Evolutionary conservation across 2,888 invertebrate genomes (phyloP), one percentile per base, ranked within the genome.

Genomic region (Chydorus sphaericus): DNA sequence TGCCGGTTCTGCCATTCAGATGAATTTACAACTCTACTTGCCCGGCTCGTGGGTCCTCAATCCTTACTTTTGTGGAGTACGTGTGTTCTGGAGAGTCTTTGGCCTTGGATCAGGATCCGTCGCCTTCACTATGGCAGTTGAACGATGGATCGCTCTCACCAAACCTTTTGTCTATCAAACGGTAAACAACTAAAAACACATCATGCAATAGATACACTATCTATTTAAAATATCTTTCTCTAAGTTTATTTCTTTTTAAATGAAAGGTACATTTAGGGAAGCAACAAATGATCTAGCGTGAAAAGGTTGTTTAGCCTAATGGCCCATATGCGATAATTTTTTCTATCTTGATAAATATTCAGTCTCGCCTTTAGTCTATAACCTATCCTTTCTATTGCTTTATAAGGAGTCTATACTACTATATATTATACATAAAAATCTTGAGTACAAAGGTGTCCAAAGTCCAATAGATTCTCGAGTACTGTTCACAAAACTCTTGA

Each of bases 91-190:
- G 71, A 76, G 89, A 58, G 80, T 83, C 62, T 89, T 89, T 70
- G 90, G 89, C 51, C 75, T 89, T 58, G 86, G 86, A 65, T 87
- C 88, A 62, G 89, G 88, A 44, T 85, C 86, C 71, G 86, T 89
- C 63, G 87, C 89, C 23, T 80, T 86, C 65, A 83, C 88, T 57
- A 90, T 90, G 89, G 88, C 89, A 11, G 77, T 82, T 33, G 89
- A 90, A 70, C 75, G 90, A 61, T 90, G 85, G 80, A 75, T 89
- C 65, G 89, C 90, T 23, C 77, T 90, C 62, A 87, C 89, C 11
- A 76, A 84, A 62, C 89, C 89, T 37, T 90, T 90, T 70, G 75
- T 85, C 63, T 90, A 89, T 69, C 88, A 88, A 69, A 86, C 86
- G 82, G 89, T 89, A 71, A 69, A 68, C 55, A 5, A 50, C 31